Conservation (phyloP, 2,888 invertebrate genomes). For the Diaperis boleti region DNA sequence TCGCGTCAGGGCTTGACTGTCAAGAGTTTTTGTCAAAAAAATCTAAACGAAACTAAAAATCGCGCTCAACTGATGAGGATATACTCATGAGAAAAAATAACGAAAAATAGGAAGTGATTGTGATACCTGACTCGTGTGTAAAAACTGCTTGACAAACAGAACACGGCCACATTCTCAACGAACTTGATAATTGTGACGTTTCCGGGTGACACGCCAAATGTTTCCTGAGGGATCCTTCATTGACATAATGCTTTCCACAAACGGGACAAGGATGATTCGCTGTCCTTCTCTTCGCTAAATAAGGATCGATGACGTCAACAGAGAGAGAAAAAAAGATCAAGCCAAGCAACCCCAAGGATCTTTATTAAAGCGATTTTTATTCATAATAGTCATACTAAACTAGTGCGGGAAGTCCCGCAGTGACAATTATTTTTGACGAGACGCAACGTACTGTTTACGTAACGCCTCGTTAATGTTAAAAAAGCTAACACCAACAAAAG, state of each 20-base stretch:
- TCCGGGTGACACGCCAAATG: slow-evolving; percentile 95
- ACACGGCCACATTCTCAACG: slow-evolving; percentile 95
- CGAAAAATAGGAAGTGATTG: slow-evolving; percentile 13
- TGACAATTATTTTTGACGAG: slow-evolving; percentile 6
- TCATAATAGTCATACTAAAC: slow-evolving; percentile 10
- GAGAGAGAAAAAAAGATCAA: slow-evolving; percentile 70
- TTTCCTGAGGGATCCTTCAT: slow-evolving; percentile 92
- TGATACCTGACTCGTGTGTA: slow-evolving; percentile 90
- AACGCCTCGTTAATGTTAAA: slow-evolving; percentile 41
- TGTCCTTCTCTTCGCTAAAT: slow-evolving; percentile 92
- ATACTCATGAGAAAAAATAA: slow-evolving; percentile 16
- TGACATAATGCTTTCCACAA: slow-evolving; percentile 95
- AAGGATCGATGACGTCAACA: slow-evolving; percentile 80
- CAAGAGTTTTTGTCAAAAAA: slow-evolving; percentile 15
- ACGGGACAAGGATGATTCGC: slow-evolving; percentile 96
- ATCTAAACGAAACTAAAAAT: slow-evolving; percentile 7
- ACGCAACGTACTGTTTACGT: slow-evolving; percentile 11
- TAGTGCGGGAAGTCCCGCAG: slow-evolving; percentile 6
- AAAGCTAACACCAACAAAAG: slow-evolving; percentile 53
- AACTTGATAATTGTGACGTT: slow-evolving; percentile 86
- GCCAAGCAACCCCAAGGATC: slow-evolving; percentile 66
- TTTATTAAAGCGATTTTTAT: slow-evolving; percentile 37
- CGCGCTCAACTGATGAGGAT: slow-evolving; percentile 41
- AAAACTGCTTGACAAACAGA: slow-evolving; percentile 96
- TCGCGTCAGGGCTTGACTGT: slow-evolving; percentile 21